Percentiles rank a stretch among this genome's conserved stretches.
phyloP scores from a whole-genome alignment of 2,888 invertebrate species.

The Melipona bicolor region DNA sequence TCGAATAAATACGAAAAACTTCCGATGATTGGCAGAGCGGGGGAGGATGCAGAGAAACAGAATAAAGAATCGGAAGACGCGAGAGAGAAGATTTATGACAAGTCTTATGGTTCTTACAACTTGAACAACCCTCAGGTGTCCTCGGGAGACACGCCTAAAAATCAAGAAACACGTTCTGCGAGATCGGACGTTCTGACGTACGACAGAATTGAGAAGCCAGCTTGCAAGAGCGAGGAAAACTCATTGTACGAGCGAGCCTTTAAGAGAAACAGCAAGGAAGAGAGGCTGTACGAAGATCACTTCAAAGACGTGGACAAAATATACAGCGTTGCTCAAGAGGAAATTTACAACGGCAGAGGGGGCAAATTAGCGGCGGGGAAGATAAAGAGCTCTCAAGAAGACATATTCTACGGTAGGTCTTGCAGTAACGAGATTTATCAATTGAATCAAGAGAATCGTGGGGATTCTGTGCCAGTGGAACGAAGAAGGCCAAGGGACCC shows the following conservation, averaged over 20 bases:
- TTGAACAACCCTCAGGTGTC: constrained; percentile 30
- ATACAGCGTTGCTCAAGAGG: constrained; percentile 74
- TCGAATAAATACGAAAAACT: constrained; percentile 72
- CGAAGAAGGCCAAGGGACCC: constrained; percentile 52
- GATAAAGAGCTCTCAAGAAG: constrained; percentile 43
- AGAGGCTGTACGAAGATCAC: constrained; percentile 72
- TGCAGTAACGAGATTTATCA: constrained; percentile 32
- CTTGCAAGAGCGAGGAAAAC: constrained; percentile 48
- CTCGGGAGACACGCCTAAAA: not conserved
- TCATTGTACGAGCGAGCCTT: constrained; percentile 47
- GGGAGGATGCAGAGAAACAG: constrained; percentile 7
- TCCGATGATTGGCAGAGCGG: constrained; percentile 23
- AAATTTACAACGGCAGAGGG: constrained; percentile 43
- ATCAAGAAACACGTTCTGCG: constrained; percentile 22
- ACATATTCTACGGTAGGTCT: constrained; percentile 51
- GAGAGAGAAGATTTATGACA: constrained; percentile 65
- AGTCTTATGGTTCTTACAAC: constrained; percentile 64
- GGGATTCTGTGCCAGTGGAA: constrained; percentile 12
- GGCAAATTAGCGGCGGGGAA: constrained; percentile 38
- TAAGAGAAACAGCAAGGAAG: constrained; percentile 56
- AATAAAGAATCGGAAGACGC: constrained; percentile 30
- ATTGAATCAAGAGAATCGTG: constrained; percentile 20
- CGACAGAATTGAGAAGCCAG: constrained; percentile 58
- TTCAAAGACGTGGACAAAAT: constrained; percentile 81
- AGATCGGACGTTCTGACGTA: constrained; percentile 43